These are phyloP conservation scores for Felis chaus DNA, from an alignment of 2,113 vertebrate genomes.

Conservation along the genomic window DNA sequence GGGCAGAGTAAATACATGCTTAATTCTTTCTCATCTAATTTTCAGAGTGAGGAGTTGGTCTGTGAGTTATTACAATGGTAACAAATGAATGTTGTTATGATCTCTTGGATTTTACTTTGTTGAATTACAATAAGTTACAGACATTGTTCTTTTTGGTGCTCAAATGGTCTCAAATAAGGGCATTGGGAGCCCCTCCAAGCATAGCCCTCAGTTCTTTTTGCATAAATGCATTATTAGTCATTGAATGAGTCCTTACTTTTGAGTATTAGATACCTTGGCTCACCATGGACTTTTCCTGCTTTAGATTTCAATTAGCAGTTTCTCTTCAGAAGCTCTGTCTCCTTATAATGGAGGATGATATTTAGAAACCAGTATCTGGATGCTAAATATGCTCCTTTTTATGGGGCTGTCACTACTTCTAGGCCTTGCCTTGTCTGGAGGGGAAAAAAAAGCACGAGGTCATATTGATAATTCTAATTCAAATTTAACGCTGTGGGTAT, in stretches of 20 bases:
- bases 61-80: not conserved
- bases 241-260: slow-evolving; percentile 3
- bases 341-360: not conserved
- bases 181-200: not conserved
- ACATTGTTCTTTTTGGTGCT: slow-evolving; percentile 9
- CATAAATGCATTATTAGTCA: not conserved
- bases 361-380: not conserved
- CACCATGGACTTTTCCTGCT: not conserved
- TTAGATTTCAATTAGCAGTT: not conserved
- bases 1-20: slow-evolving; percentile 10
- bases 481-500: not conserved
- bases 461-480: slow-evolving; percentile 25
- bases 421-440: not conserved
- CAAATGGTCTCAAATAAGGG: not conserved
- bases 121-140: not conserved
- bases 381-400: not conserved
- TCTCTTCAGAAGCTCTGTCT: not conserved
- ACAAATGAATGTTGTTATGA: not conserved
- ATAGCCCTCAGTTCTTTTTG: not conserved
- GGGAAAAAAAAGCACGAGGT: not conserved
- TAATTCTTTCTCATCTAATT: not conserved
- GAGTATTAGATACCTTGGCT: not conserved
- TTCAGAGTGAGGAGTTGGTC: not conserved
- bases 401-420: not conserved
- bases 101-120: slow-evolving; percentile 29